phyloP scores from a whole-genome alignment of 2,113 vertebrate genomes.

The Tachycineta bicolor region DNA sequence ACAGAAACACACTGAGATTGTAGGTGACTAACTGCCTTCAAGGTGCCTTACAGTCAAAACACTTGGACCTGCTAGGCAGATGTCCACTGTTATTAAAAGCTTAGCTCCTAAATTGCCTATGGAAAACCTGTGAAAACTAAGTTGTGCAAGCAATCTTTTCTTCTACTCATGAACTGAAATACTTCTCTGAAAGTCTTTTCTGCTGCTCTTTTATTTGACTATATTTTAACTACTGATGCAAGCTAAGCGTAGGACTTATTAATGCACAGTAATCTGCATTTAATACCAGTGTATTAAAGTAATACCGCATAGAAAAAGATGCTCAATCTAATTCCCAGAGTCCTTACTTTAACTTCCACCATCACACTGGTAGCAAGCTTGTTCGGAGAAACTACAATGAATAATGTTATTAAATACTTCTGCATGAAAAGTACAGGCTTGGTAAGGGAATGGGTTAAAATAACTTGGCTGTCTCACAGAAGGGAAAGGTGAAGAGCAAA shows the following conservation, averaged over 20 bases:
- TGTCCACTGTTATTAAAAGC: background rate
- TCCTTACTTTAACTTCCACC: background rate
- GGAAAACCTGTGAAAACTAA: background rate
- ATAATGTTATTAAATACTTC: background rate
- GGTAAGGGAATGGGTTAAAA: background rate
- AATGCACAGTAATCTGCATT: background rate
- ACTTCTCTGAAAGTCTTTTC: background rate
- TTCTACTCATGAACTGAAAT: background rate
- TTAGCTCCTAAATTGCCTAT: background rate
- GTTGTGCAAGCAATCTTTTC: background rate
- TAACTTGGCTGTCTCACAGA: background rate
- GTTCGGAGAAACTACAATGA: background rate
- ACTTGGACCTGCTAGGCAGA: background rate
- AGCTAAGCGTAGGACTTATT: background rate
- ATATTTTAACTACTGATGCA: background rate
- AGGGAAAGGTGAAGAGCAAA: background rate
- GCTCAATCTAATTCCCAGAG: background rate
- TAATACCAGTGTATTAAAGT: background rate
- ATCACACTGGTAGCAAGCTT: background rate
- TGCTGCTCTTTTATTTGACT: background rate
- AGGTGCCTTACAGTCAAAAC: background rate
- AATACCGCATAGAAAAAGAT: background rate
- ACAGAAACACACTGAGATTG: background rate
- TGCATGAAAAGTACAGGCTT: background rate
- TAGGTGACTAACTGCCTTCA: background rate